Evolutionary conservation across 1,140 invertebrate species (phyloP), one percentile per base, ranked within the genome.

Genomic region (Spodoptera frugiperda): DNA sequence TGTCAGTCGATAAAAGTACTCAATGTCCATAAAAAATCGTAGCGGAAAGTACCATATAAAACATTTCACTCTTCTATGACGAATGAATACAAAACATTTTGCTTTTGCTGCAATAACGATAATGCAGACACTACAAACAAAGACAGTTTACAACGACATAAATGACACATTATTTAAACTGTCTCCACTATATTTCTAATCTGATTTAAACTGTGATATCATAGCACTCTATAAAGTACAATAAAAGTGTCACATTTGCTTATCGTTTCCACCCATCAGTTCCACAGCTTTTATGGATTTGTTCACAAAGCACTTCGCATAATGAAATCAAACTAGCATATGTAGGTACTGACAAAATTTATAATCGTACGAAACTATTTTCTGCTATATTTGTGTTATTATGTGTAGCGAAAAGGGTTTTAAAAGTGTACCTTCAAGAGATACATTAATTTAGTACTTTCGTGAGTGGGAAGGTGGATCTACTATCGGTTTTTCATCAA

Each of bases 171-270:
- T 39, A 61, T 61, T 44, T 61, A 44, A 10, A 19, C 9, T 33
- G 10, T 12, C n/a, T 17, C 19, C 19, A 33, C 59, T n/a, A 17
- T 53, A 53, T 19, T 53, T 19, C 51, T 53, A 67, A 25, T 67
- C 63, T 25, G 44, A 65, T 65, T 21, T 21, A 2, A 65, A 46
- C 33, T 46, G 17, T 25, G 63, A 67, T 25, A 46, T 12, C 44
- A 67, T n/a, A 49, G 17, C 39, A 67, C 44, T 48, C 44, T 48
- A 67, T 49, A 48, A 67, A 67, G 39, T 25, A 48, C 63, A 44
- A 67, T 67, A 67, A 67, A 67, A 48, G 63, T 67, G 63, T 67
- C 39, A 49, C 63, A 67, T 67, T 67, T 25, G 44, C 63, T 67
- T 67, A 67, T 67, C 63, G 19, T 67, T 67, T 25, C 25, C 33